Evolutionary conservation across 2,888 invertebrate genomes (phyloP), one percentile per base, ranked within the genome.

Genomic region (Cecidostiba fungosa): DNA sequence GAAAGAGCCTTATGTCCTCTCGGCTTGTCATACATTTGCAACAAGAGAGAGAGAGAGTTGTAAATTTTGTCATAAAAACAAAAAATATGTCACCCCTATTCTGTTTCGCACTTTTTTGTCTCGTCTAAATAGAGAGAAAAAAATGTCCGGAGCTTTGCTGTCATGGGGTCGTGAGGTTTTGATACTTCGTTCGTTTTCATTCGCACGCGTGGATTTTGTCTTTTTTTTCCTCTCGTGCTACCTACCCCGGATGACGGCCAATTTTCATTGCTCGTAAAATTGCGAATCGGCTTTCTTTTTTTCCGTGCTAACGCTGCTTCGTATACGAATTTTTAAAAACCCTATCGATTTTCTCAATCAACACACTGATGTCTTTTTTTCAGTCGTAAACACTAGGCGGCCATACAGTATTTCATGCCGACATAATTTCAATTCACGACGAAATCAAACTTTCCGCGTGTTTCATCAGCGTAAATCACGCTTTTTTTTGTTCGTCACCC

Each of bases 361-460:
- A 6, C 54, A 19, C 47, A 16, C n/a, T 54, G 3, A 5, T n/a
- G 54, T n/a, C 19, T 5, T 19, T 19, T 50, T 16, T 50, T 19
- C 19, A 50, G 19, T 50, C 50, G 19, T 19, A 50, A 50, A 19
- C 19, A 19, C 50, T 19, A 12, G 43, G 12, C 43, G 12, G 19
- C n/a, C n/a, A 59, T 59, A 23, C 19, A 16, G 32, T 32, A 69
- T 69, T 69, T 26, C 23, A 12, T 39, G 10, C 43, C 8, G 23
- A 36, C 73, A 70, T 79, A 76, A 66, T 76, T 78, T 78, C 78
- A 78, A 84, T 78, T 72, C 50, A 12, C 50, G 32, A 50, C 62
- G 47, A 77, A 80, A 84, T 84, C 79, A 80, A 85, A 85, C 59
- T 73, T 76, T 14, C 73, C 77, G 62, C 76, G 29, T 26, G 19